These are phyloP conservation scores for Macropus fuliginosus DNA, from an alignment of 2,797 vertebrate genomes.

Conservation along the genomic window DNA sequence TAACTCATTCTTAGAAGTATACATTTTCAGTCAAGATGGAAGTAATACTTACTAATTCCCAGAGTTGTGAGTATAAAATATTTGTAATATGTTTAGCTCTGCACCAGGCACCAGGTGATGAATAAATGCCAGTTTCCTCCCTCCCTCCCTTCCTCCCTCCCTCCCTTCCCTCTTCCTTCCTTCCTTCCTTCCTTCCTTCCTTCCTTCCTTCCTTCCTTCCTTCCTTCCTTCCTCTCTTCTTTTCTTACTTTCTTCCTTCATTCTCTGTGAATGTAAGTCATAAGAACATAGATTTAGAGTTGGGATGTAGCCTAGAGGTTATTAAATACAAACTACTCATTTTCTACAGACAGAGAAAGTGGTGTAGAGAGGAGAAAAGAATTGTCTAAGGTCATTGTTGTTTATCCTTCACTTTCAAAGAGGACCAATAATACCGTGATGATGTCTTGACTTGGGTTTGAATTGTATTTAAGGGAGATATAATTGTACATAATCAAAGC, in stretches of 20 bases:
- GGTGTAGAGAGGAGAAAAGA: background rate
- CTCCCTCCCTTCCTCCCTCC: no score
- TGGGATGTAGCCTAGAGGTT: background rate
- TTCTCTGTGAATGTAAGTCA: background rate
- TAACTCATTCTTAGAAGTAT: background rate
- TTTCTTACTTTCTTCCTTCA: background rate
- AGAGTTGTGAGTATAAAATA: background rate
- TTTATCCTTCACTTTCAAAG: background rate
- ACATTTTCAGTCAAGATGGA: background rate
- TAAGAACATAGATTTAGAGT: background rate
- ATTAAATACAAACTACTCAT: background rate
- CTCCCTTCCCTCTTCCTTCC: background rate
- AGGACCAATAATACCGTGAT: background rate
- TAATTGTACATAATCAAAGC: background rate
- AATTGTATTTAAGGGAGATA: background rate
- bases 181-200: background rate
- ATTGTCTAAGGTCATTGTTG: background rate
- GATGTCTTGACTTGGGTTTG: background rate
- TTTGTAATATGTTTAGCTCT: background rate
- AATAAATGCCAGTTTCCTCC: background rate
- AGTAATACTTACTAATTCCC: background rate
- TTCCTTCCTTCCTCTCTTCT: no score
- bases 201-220: background rate
- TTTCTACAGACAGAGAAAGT: background rate
- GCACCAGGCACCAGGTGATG: background rate